Base-by-base conservation (phyloP, 2,797 vertebrate species). In the Botia kubotai region DNA sequence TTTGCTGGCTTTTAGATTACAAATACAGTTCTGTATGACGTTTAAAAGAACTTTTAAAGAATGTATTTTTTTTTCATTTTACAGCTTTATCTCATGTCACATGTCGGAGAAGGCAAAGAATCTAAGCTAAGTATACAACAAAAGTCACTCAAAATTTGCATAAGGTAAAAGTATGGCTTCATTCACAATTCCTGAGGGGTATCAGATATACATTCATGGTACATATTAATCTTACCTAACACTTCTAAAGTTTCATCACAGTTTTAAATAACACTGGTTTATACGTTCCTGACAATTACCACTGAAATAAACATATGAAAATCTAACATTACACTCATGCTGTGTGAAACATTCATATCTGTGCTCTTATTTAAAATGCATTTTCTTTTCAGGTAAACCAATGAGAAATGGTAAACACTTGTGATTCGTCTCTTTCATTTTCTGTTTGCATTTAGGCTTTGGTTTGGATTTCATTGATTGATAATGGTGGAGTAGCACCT, bases 131-230 rank as follows among this genome's bases (percentile, higher is more conserved):
- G 16, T 72, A 74, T 2, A 80, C 23, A 74, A 57, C 23, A 68
- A 39, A 53, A 60, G 48, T 46, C 63, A 77, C 19, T 60, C 29
- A 6, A 48, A 46, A 12, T 23, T 17, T 68, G 36, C 16, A 33
- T 26, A 60, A 79, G 55, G 75, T 74, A 60, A 60, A 71, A 19
- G 33, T 83, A 78, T 62, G 69, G 79, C 53, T 80, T 84, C 75
- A 60, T 73, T 71, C 67, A 58, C 50, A 71, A 39, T 84, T 86
- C 85, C 83, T 86, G 85, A 86, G 85, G 52, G 19, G 53, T 53
- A 33, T 39, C 67, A 48, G 19, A 70, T 60, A 74, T 74, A 84
- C 80, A 84, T 84, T 84, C 66, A 63, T 29, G 48, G 72, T 63
- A 52, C 67, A 81, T 29, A 80, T n/a, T 11, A 66, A 69, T 52